Evolutionary conservation across 2,888 invertebrate genomes (phyloP).

Genomic region (Mythimna lalbum): DNA sequence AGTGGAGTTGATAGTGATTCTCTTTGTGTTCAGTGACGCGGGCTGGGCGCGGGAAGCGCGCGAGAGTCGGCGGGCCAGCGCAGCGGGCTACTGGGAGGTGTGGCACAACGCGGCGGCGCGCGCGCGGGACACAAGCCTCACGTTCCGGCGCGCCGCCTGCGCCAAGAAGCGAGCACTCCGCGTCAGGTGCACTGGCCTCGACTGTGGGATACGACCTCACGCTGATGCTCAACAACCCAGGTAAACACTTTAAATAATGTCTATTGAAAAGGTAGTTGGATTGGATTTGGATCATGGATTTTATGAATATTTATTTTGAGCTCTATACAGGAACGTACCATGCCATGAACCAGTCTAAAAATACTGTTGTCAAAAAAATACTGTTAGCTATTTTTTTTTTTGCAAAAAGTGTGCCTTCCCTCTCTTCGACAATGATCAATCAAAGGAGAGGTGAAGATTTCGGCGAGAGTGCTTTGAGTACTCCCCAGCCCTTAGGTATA

Average conservation of each 20-base stretch:
- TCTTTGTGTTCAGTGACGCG: constrained; percentile 74
- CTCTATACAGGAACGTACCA: too few relatives aligned
- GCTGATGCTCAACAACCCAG: constrained; percentile 92
- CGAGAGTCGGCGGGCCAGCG: constrained; percentile 80
- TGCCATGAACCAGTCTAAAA: too few relatives aligned
- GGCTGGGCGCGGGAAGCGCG: constrained; percentile 85
- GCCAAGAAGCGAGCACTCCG: constrained; percentile 91
- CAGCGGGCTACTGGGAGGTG: constrained; percentile 91
- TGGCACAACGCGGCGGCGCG: constrained; percentile 89
- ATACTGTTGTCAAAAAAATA: too few relatives aligned
- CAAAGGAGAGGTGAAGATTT: too few relatives aligned
- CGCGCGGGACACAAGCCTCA: constrained; percentile 91
- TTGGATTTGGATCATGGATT: not conserved
- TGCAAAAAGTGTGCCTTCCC: too few relatives aligned
- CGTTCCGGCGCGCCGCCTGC: constrained; percentile 92
- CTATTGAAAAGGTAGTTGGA: too few relatives aligned
- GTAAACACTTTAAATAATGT: constrained; percentile 78
- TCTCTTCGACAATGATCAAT: too few relatives aligned
- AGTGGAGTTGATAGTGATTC: too few relatives aligned
- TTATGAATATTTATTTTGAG: not conserved
- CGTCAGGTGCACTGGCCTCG: constrained; percentile 92
- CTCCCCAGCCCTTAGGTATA: too few relatives aligned
- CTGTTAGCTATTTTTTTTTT: too few relatives aligned
- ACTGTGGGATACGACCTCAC: constrained; percentile 93
- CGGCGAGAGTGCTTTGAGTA: too few relatives aligned